A percentile compares a stretch with the other conserved stretches of the same genome.
phyloP scores from a whole-genome alignment of 2,113 vertebrate genomes.

The Ctenomys sociabilis region DNA sequence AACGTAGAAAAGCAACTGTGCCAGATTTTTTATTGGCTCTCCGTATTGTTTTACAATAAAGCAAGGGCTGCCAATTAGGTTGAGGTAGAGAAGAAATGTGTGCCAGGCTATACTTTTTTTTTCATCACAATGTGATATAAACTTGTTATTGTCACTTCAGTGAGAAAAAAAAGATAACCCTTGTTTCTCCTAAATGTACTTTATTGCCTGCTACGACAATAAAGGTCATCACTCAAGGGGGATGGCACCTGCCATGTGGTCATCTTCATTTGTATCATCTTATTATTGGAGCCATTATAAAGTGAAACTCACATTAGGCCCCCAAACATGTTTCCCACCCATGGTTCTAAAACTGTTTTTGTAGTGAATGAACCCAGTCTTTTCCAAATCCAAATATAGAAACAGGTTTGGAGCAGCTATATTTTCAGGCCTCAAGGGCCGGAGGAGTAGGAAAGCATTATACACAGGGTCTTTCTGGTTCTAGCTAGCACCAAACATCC shows the following conservation, averaged over 20 bases:
- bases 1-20: constrained; percentile 44
- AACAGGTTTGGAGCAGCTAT: not conserved
- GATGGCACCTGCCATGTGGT: not conserved
- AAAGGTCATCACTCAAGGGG: not conserved
- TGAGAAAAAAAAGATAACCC: not conserved
- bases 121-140: constrained; percentile 46
- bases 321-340: not conserved
- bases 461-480: not conserved
- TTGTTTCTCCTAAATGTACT: constrained; percentile 41
- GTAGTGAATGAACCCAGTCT: not conserved
- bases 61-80: constrained; percentile 45
- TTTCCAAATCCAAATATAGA: not conserved
- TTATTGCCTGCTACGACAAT: not conserved
- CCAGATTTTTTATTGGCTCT: constrained; percentile 57
- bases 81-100: not conserved
- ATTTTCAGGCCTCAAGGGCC: not conserved
- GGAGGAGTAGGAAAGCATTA: not conserved
- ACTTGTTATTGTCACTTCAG: constrained; percentile 45
- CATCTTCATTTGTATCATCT: not conserved
- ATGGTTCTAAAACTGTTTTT: not conserved
- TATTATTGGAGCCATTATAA: not conserved
- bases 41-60: constrained; percentile 49
- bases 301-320: not conserved
- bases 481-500: not conserved
- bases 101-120: constrained; percentile 38